A percentile compares a stretch with the other conserved stretches of the same genome.
Evolutionary conservation across 1,140 invertebrate species (phyloP).

Genomic region (Muscidifurax raptorellus): DNA sequence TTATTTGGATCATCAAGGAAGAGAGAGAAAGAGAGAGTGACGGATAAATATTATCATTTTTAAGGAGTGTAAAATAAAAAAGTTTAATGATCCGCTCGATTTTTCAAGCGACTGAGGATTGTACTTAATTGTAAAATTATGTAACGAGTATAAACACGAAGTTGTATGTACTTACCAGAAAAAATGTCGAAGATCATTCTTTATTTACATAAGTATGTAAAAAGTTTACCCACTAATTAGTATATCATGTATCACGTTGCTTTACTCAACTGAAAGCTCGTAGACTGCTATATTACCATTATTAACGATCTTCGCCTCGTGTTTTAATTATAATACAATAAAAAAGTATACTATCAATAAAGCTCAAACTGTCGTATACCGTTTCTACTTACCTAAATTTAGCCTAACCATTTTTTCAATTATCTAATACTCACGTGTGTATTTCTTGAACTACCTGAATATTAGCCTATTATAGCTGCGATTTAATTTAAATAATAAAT

Average conservation of each 20-base stretch:
- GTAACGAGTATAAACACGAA: slow-evolving; percentile 40
- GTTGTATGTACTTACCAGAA: slow-evolving; percentile 42
- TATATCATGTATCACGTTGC: slow-evolving; percentile 61
- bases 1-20: slow-evolving; percentile 46
- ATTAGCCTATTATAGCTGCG: too few relatives aligned
- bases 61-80: slow-evolving; percentile 29
- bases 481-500: too few relatives aligned
- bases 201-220: slow-evolving; percentile 59
- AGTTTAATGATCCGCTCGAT: slow-evolving; percentile 43
- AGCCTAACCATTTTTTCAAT: background rate
- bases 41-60: slow-evolving; percentile 54
- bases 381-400: background rate
- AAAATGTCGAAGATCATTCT: slow-evolving; percentile 54
- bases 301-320: slow-evolving; percentile 58
- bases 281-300: slow-evolving; percentile 62
- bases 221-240: slow-evolving; percentile 51
- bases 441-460: too few relatives aligned
- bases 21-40: background rate
- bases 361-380: background rate
- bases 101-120: slow-evolving; percentile 46
- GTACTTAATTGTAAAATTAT: slow-evolving; percentile 51
- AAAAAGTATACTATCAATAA: slow-evolving; percentile 61
- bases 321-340: slow-evolving; percentile 63
- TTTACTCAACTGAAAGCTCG: slow-evolving; percentile 60
- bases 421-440: background rate